Conservation (phyloP, 2,113 vertebrate genomes). For the Scatophagus argus region DNA sequence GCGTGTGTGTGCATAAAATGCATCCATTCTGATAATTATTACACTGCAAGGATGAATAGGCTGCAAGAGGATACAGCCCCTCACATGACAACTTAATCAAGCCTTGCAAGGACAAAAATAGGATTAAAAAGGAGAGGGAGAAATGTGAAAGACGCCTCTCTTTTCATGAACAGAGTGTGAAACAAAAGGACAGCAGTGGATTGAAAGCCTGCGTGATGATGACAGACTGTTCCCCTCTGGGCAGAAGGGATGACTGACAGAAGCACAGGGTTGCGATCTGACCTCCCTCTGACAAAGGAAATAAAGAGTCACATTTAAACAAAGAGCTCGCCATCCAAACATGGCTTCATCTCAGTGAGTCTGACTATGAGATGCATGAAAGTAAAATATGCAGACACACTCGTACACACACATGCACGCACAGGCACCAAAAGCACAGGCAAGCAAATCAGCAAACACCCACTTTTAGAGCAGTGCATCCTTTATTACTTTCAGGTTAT, state of each 20-base stretch:
- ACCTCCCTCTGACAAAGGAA: slow-evolving; percentile 51
- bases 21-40: slow-evolving; percentile 50
- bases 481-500: slow-evolving; percentile 67
- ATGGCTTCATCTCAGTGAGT: slow-evolving; percentile 51
- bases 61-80: slow-evolving; percentile 20
- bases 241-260: slow-evolving; percentile 68
- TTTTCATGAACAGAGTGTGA: slow-evolving; percentile 71
- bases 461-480: slow-evolving; percentile 45
- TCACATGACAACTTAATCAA: slow-evolving; percentile 73
- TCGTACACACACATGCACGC: slow-evolving; percentile 1
- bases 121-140: slow-evolving; percentile 55
- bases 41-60: slow-evolving; percentile 39
- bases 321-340: slow-evolving; percentile 62
- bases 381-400: slow-evolving; percentile 21
- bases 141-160: slow-evolving; percentile 39
- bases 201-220: slow-evolving; percentile 51
- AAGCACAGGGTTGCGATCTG: slow-evolving; percentile 63
- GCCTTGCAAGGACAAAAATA: slow-evolving; percentile 60
- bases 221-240: slow-evolving; percentile 64
- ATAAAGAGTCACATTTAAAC: slow-evolving; percentile 68
- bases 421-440: neutral
- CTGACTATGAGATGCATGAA: slow-evolving; percentile 51
- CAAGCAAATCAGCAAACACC: slow-evolving; percentile 54
- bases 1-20: slow-evolving; percentile 1
- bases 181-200: slow-evolving; percentile 71